These are phyloP conservation scores for Terrapene triunguis DNA, from an alignment of 2,113 vertebrate species.

Conservation along the genomic window DNA sequence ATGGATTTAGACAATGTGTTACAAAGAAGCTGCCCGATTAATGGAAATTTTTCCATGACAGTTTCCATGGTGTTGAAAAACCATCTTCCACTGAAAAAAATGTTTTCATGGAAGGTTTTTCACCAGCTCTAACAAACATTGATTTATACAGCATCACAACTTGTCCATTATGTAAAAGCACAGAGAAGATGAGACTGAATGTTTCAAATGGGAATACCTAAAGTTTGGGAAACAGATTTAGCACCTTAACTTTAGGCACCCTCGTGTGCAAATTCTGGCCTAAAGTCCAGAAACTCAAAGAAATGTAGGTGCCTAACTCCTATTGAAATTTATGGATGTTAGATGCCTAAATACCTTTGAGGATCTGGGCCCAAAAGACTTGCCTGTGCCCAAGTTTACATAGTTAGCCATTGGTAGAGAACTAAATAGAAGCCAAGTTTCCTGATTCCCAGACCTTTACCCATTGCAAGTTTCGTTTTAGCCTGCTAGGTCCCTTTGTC, in stretches of 20 bases:
- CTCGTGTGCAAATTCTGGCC: neutral
- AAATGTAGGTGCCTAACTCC: neutral
- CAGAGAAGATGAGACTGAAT: neutral
- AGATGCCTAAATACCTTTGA: neutral
- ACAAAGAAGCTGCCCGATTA: constrained; percentile 18
- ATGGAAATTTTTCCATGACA: neutral
- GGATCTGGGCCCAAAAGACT: neutral
- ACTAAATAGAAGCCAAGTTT: neutral
- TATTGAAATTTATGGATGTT: no score
- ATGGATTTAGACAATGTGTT: neutral
- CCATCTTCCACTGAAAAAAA: neutral
- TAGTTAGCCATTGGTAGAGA: neutral
- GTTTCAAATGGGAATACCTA: neutral
- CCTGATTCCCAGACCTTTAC: neutral
- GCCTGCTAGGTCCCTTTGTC: neutral
- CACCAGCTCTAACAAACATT: neutral
- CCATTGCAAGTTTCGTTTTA: neutral
- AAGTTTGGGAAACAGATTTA: neutral
- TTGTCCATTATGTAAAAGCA: neutral
- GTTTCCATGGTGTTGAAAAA: neutral
- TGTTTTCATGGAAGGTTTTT: neutral
- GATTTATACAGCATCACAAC: neutral
- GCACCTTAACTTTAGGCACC: neutral
- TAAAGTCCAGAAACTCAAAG: neutral
- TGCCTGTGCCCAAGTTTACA: neutral